Evolutionary conservation across 2,113 vertebrate species (phyloP).

Genomic region (Xiphophorus hellerii): DNA sequence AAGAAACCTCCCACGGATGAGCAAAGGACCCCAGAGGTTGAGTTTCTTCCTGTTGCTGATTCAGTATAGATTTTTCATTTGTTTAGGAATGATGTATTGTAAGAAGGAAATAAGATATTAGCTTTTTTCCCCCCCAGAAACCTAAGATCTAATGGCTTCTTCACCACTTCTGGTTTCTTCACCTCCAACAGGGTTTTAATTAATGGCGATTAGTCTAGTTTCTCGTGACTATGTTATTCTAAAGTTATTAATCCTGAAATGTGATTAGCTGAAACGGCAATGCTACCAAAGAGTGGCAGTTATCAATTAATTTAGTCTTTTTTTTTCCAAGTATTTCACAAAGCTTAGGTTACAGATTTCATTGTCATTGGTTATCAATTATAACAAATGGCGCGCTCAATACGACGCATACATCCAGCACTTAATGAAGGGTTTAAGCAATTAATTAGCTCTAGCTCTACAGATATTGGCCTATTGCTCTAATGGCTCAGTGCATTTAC

Average conservation of each 20-base stretch:
- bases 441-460: slow-evolving; percentile 2
- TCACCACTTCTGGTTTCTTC: slow-evolving; percentile 22
- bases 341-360: not conserved
- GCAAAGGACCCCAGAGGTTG: slow-evolving; percentile 12
- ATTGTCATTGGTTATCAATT: not conserved
- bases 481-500: slow-evolving; percentile 28
- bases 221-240: not conserved
- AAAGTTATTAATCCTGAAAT: not conserved
- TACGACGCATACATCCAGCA: not conserved
- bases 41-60: slow-evolving; percentile 63
- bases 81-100: slow-evolving; percentile 55
- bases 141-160: slow-evolving; percentile 22
- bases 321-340: not conserved
- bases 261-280: not conserved
- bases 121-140: slow-evolving; percentile 23
- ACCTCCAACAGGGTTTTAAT: slow-evolving; percentile 25
- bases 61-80: slow-evolving; percentile 74
- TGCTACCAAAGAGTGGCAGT: not conserved
- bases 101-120: slow-evolving; percentile 50
- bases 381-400: not conserved
- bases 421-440: not conserved
- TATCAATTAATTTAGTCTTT: too few relatives aligned
- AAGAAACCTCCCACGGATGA: slow-evolving; percentile 41
- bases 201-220: slow-evolving; percentile 28
- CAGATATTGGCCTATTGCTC: slow-evolving; percentile 42